Evolutionary conservation across 2,113 vertebrate species (phyloP).

Genomic region (Anoura caudifer): DNA sequence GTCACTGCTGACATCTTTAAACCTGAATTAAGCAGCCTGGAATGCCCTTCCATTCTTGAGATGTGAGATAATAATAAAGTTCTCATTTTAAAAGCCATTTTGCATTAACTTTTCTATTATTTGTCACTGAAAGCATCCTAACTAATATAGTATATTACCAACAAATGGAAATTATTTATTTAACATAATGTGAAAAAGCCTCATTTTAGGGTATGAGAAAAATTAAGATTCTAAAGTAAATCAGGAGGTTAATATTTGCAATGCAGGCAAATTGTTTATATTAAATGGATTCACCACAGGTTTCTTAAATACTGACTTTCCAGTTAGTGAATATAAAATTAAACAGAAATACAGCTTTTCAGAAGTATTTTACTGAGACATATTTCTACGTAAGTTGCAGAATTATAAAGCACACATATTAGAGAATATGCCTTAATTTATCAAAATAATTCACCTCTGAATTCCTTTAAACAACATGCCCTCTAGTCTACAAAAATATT

Average conservation of each 20-base stretch:
- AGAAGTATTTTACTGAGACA: neutral
- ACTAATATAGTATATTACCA: neutral
- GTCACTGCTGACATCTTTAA: neutral
- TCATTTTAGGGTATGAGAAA: conserved; percentile 24
- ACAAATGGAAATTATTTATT: conserved; percentile 21
- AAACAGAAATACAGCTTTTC: neutral
- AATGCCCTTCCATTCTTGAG: neutral
- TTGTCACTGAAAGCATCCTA: neutral
- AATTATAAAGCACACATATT: neutral
- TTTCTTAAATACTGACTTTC: conserved; percentile 24
- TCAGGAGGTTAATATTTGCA: neutral
- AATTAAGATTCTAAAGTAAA: conserved; percentile 21
- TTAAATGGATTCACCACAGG: neutral
- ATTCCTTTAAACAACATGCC: neutral
- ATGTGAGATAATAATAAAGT: neutral
- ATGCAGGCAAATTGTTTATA: neutral
- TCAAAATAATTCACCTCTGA: neutral
- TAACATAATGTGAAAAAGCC: neutral
- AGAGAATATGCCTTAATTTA: neutral
- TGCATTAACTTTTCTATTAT: neutral
- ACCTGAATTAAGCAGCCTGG: neutral
- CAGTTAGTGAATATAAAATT: conserved; percentile 22
- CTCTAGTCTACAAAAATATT: neutral
- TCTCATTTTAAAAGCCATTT: conserved; percentile 21
- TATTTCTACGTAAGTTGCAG: neutral